A percentile compares a stretch with the other conserved stretches of the same genome.
Evolutionary conservation across 2,888 invertebrate species (phyloP).

Genomic region (Adela reaumurella): DNA sequence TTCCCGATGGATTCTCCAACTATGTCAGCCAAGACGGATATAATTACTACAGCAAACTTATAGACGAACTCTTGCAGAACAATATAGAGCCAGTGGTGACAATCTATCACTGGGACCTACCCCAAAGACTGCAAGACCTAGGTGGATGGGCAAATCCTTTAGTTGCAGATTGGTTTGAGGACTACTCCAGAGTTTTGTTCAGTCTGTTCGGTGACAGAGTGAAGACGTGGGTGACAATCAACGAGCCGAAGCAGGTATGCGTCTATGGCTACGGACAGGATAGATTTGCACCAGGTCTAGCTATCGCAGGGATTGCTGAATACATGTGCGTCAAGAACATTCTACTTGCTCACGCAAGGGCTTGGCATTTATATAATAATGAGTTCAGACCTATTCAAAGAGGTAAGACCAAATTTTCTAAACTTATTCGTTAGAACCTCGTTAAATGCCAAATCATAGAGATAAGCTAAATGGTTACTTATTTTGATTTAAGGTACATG

Average conservation of each 20-base stretch:
- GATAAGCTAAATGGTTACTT: too few species aligned
- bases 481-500: slow-evolving; percentile 23
- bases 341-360: slow-evolving; percentile 55
- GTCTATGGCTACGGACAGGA: slow-evolving; percentile 39
- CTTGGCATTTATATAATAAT: slow-evolving; percentile 40
- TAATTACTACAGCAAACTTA: slow-evolving; percentile 61
- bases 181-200: slow-evolving; percentile 44
- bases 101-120: slow-evolving; percentile 56
- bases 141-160: slow-evolving; percentile 54
- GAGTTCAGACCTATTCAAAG: slow-evolving; percentile 21
- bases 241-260: slow-evolving; percentile 49
- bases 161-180: slow-evolving; percentile 43
- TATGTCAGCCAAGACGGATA: slow-evolving; percentile 57
- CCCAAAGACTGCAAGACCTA: slow-evolving; percentile 48
- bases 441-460: too few species aligned
- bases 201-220: slow-evolving; percentile 45
- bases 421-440: too few species aligned
- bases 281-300: slow-evolving; percentile 30
- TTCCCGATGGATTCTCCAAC: slow-evolving; percentile 54
- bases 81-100: slow-evolving; percentile 60
- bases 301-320: slow-evolving; percentile 40
- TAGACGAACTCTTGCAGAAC: slow-evolving; percentile 55
- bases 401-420: not conserved
- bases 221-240: slow-evolving; percentile 58
- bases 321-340: slow-evolving; percentile 49